Percentiles rank a stretch among this genome's conserved stretches.
Conservation (phyloP, 2,113 vertebrate species). For the Hydrochoerus hydrochaeris region DNA sequence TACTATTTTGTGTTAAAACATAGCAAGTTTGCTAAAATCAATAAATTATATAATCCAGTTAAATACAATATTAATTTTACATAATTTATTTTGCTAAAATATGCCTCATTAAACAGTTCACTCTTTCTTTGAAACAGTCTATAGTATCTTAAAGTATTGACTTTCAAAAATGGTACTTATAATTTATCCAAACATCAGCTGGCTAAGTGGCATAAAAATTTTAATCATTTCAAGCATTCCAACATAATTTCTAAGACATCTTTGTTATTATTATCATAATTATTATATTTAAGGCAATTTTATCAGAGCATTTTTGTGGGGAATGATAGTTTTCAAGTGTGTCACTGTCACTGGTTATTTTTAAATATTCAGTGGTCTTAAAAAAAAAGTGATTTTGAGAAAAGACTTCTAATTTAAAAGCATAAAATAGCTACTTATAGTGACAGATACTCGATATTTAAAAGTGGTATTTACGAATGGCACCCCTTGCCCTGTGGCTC, state of each 20-base stretch:
- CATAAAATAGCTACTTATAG: background rate
- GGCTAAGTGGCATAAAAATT: background rate
- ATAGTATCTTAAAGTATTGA: background rate
- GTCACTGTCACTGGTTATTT: background rate
- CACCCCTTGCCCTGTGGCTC: too few species aligned
- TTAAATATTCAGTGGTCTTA: background rate
- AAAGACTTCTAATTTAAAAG: background rate
- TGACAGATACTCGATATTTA: background rate
- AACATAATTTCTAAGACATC: background rate
- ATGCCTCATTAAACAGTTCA: background rate
- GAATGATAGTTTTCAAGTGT: background rate
- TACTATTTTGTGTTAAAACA: constrained; percentile 15
- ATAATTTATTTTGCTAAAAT: background rate
- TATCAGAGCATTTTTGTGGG: background rate
- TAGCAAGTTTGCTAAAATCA: background rate
- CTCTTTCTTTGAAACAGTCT: background rate
- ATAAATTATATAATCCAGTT: background rate
- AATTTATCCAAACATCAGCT: background rate
- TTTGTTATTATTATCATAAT: background rate
- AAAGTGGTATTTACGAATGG: background rate
- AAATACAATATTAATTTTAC: background rate
- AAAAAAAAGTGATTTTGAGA: background rate
- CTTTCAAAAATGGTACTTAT: background rate
- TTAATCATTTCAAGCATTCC: background rate
- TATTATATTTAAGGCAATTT: background rate